Base-by-base conservation (phyloP, 1,140 invertebrate genomes). In the Aplysia californica region DNA sequence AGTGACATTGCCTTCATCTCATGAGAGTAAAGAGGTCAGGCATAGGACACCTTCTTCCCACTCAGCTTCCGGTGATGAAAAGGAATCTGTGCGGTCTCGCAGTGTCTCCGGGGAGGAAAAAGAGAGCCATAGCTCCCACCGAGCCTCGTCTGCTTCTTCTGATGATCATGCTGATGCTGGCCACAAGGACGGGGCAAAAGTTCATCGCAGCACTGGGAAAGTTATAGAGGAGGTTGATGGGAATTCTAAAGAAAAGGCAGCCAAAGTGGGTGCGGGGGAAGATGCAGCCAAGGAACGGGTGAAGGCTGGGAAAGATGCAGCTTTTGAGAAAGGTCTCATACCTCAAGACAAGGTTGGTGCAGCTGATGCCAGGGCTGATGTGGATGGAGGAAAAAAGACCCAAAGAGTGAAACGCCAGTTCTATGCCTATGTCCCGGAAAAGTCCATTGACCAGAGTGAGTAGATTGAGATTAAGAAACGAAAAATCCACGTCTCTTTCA, bases 341-440 rank as follows among this genome's bases (percentile, higher is more conserved):
- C 44, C 44, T 50, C 10, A n/a, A 10, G 44, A 50, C n/a, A 50
- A 50, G 44, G 10, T 50, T n/a, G 10, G 10, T 50, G n/a, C 10
- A 15, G 1, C 36, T 5, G 70, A 64, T 58, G 3, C 50, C 29
- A 72, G 59, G 26, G 72, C 64, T 36, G 72, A 75, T n/a, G n/a
- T n/a, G n/a, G n/a, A n/a, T 15, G 72, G 72, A 10, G 36, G 66
- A 21, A 75, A 55, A 38, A 75, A 75, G 59, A 36, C 33, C n/a
- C 72, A 75, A 39, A 50, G 72, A 21, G 59, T 75, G 10, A 65
- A 66, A 31, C 26, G 72, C n/a, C 72, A 75, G 72, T 75, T 76
- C 36, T 79, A 79, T 66, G 74, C 74, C 61, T 79, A 79, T 70
- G 74, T 79, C 39, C 68, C 68, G 56, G 78, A 79, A 55, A 76